Evolutionary conservation across 2,888 invertebrate species (phyloP), one percentile per base, ranked within the genome.

Genomic region (Diarsia dahlii): DNA sequence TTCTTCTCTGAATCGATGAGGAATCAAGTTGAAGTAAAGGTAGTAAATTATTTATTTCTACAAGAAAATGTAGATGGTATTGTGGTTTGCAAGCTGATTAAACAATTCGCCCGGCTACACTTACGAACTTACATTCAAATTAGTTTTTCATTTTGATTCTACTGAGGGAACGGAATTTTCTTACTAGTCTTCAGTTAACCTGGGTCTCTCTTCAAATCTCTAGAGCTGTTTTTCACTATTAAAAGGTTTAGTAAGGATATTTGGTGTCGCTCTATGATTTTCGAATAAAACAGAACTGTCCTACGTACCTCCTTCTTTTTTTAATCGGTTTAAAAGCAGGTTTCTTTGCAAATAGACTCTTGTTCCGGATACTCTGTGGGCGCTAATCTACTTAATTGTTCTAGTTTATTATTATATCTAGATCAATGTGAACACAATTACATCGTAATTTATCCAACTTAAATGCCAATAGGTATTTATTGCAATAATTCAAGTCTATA

Each of bases 401-500:
- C 34, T 56, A 50, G 15, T 80, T 76, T 76, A 65, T 77, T 54
- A 23, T 54, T 13, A 50, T 58, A 76, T 64, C 71, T 71, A 50
- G 63, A 58, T 67, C 72, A 54, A 18, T 54, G 13, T 71, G 28
- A 64, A 60, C 58, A 58, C 63, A 72, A 72, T 82, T 80, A 68
- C 78, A 54, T 64, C 28, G 15, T 78, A 78, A 68, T 68, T 70
- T 34, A 65, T 56, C 45, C 78, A 79, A 60, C 60, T 80, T 46
- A 48, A 63, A 62, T 66, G 18, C 54, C 82, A 69, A 76, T 50
- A 6, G 23, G 13, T 80, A 82, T 82, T 78, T 71, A 82, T 71
- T 78, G 45, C 20, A 71, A 82, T 83, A 71, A 60, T 65, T 78
- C 58, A 65, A 20, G 46, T 54, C 23, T 12, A 46, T 68, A 64